Evolutionary conservation across 1,140 invertebrate species (phyloP).

Genomic region (Drosophila pandora): DNA sequence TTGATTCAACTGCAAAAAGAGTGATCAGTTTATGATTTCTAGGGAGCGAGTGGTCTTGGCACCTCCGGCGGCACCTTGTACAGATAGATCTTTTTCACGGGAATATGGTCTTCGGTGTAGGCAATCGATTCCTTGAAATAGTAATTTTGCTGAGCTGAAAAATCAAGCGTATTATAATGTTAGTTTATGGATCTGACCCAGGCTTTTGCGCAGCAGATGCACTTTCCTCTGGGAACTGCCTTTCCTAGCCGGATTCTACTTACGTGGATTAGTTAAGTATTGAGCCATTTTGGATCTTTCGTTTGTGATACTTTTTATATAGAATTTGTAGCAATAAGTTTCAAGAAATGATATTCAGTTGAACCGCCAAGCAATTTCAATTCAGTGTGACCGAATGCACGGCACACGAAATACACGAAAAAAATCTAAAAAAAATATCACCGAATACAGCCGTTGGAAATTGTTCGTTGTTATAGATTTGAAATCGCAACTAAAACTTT

Average conservation of each 20-base stretch:
- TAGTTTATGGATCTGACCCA: background rate
- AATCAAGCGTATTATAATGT: background rate
- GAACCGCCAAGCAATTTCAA: background rate
- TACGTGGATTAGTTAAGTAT: slow-evolving; percentile 14
- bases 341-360: slow-evolving; percentile 5
- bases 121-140: slow-evolving; percentile 44
- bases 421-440: too few species aligned
- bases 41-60: background rate
- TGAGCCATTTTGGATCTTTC: slow-evolving; percentile 12
- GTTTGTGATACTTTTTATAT: background rate
- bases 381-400: background rate
- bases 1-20: slow-evolving; percentile 14
- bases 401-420: background rate
- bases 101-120: slow-evolving; percentile 68
- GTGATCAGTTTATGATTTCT: background rate
- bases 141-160: slow-evolving; percentile 37
- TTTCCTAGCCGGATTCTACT: background rate
- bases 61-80: slow-evolving; percentile 42
- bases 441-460: too few species aligned
- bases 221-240: background rate
- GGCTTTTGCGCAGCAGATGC: background rate
- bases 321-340: background rate
- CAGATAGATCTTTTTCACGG: slow-evolving; percentile 51
- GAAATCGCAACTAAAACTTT: too few species aligned
- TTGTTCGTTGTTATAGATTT: too few species aligned